Conservation (phyloP, 1,140 invertebrate genomes). For the Drosophila santomea region DNA sequence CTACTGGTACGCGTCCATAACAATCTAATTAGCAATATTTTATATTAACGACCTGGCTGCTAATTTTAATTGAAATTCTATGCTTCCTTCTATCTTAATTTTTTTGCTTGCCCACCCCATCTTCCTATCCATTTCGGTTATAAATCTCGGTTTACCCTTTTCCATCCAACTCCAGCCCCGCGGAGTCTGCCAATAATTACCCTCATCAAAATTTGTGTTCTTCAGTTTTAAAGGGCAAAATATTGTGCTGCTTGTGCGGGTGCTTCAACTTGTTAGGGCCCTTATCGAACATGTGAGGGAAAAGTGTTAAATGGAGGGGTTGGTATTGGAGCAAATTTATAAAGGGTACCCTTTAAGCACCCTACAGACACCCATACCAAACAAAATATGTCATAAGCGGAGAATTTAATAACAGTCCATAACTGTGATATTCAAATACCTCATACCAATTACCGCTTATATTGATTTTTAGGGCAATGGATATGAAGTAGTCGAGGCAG, state of each 20-base stretch:
- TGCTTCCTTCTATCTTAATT: conserved; percentile 35
- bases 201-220: conserved; percentile 60
- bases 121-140: conserved; percentile 18
- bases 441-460: too few relatives aligned
- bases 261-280: conserved; percentile 7
- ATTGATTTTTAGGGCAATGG: too few relatives aligned
- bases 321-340: background rate
- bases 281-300: conserved; percentile 5
- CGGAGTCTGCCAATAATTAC: conserved; percentile 68
- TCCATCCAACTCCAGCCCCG: background rate
- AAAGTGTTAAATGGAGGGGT: conserved; percentile 8
- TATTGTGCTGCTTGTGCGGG: conserved; percentile 32
- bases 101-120: conserved; percentile 2
- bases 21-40: conserved; percentile 83
- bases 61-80: conserved; percentile 83
- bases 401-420: too few relatives aligned
- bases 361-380: too few relatives aligned
- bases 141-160: conserved; percentile 68
- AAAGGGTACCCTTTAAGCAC: background rate
- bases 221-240: conserved; percentile 28
- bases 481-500: too few relatives aligned
- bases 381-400: too few relatives aligned
- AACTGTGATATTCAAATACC: background rate
- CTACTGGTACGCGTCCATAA: conserved; percentile 30
- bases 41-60: conserved; percentile 73